Evolutionary conservation across 2,888 invertebrate species (phyloP), one percentile per base, ranked within the genome.

Genomic region (Scaeva pyrastri): DNA sequence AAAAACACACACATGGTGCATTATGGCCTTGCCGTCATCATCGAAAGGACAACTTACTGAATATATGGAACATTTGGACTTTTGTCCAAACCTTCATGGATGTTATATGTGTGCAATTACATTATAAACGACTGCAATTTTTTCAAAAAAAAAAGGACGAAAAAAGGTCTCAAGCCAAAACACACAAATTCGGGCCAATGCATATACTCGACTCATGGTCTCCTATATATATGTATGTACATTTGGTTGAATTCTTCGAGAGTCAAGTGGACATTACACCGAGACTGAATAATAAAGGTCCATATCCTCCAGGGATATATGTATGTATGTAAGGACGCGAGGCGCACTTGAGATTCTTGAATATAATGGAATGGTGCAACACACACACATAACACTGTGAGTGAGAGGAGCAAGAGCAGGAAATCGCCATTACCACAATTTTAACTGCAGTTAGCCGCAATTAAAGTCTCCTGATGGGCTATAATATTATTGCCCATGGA

Each of bases 391-490:
- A n/a, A n/a, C n/a, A n/a, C n/a, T n/a, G n/a, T n/a, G n/a, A n/a
- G 31, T 31, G 5, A 7, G 31, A 31, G 19, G 16, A 26, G 6
- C 43, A 64, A 8, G 4, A 41, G 45, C n/a, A 77, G 77, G 45
- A 74, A 77, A 82, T 16, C 70, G 23, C 60, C 66, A 72, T 19
- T 39, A 26, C 72, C 66, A 72, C 36, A 52, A 26, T 39, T 39
- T 68, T 39, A 36, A 77, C 70, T 77, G 81, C 85, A 81, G 85
- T 86, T 82, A 82, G 82, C 82, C 82, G 82, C 86, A 86, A 86
- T 86, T 86, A 86, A 86, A 78, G 82, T 74, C 76, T 56, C 68
- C 62, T 74, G 58, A 45, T 55, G 74, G 74, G 55, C 23, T 5
- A 48, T 48, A 16, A 11, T 48, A 16, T 8, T 11, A 31, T 60